Percentiles rank a stretch among this genome's conserved stretches.
Evolutionary conservation across 1,140 invertebrate species (phyloP).

Genomic region (Drosophila melanogaster): Release_6_plus_ISO1_MT NT_037436.4:9765001-9765500

Average conservation of each 20-base stretch:
- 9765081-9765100: constrained; percentile 43
- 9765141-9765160: constrained; percentile 37
- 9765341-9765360: no score
- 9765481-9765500: no score
- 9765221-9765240: constrained; percentile 10
- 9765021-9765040: neutral
- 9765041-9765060: constrained; percentile 2
- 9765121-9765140: constrained; percentile 71
- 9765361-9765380: no score
- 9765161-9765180: constrained; percentile 34
- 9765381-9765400: no score
- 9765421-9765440: no score
- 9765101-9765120: constrained; percentile 61
- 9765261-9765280: neutral
- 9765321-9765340: neutral
- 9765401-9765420: no score
- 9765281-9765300: constrained; percentile 35
- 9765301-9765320: constrained; percentile 30
- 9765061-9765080: constrained; percentile 31
- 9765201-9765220: constrained; percentile 37
- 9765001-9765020: constrained; percentile 1
- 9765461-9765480: no score
- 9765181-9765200: constrained; percentile 48
- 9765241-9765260: neutral
- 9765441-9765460: no score